Conservation (phyloP, 2,113 vertebrate species). For the Orientallactaga bullata region DNA sequence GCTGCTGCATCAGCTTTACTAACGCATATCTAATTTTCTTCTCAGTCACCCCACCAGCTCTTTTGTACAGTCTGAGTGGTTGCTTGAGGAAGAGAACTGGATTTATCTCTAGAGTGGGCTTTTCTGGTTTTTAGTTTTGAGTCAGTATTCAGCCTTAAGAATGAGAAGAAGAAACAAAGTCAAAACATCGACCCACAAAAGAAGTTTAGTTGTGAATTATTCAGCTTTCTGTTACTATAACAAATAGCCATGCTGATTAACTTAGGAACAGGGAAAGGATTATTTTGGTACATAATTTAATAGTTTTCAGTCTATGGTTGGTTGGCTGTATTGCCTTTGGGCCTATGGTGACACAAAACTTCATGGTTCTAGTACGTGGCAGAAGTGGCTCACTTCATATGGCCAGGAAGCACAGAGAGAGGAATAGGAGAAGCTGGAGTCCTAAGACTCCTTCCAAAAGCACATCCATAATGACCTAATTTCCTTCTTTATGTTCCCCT, state of each 20-base stretch:
- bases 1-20: slow-evolving; percentile 61
- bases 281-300: not conserved
- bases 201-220: not conserved
- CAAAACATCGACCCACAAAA: not conserved
- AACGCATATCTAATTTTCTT: slow-evolving; percentile 53
- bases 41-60: not conserved
- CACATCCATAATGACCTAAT: not conserved
- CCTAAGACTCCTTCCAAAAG: not conserved
- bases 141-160: not conserved
- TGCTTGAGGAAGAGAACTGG: not conserved
- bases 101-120: not conserved
- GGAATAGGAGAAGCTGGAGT: not conserved
- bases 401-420: not conserved
- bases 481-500: not conserved
- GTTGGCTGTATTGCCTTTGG: not conserved
- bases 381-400: not conserved
- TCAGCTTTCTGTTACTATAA: not conserved
- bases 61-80: not conserved
- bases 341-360: not conserved
- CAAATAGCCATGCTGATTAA: not conserved
- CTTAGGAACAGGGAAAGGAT: not conserved
- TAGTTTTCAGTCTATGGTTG: not conserved
- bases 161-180: not conserved
- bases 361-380: not conserved
- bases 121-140: not conserved